Conservation (phyloP, 1,140 invertebrate species). For the Zelostemma sp. region DNA sequence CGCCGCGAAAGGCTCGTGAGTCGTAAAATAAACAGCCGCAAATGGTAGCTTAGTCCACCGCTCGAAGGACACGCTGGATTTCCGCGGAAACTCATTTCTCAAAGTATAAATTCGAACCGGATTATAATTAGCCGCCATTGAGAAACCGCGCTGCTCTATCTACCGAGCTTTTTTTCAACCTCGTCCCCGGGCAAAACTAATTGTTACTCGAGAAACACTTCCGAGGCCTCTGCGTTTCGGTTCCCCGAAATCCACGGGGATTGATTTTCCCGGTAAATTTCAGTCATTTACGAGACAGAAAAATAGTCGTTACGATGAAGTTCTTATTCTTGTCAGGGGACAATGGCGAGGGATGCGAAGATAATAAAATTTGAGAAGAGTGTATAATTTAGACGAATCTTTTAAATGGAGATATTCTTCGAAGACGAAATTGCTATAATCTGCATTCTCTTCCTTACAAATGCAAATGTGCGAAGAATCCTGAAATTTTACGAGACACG, state of each 20-base stretch:
- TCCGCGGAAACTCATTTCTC: slow-evolving; percentile 43
- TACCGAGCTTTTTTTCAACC: slow-evolving; percentile 16
- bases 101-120: slow-evolving; percentile 30
- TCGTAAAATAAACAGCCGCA: slow-evolving; percentile 57
- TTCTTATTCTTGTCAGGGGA: too few relatives aligned
- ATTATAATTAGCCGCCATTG: slow-evolving; percentile 43
- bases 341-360: not conserved
- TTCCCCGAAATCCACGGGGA: not conserved
- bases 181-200: not conserved
- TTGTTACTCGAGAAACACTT: slow-evolving; percentile 15
- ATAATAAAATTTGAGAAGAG: too few relatives aligned
- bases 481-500: slow-evolving; percentile 36
- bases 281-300: too few relatives aligned
- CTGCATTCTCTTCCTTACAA: slow-evolving; percentile 34
- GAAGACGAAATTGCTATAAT: slow-evolving; percentile 35
- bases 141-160: slow-evolving; percentile 26
- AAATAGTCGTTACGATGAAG: too few relatives aligned
- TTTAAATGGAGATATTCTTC: slow-evolving; percentile 41
- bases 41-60: slow-evolving; percentile 50
- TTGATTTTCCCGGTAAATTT: too few relatives aligned
- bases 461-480: slow-evolving; percentile 39
- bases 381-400: slow-evolving; percentile 20
- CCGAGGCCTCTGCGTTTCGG: not conserved
- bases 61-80: slow-evolving; percentile 38
- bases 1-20: slow-evolving; percentile 25